A percentile compares a stretch with the other conserved stretches of the same genome.
Conservation (phyloP, 2,113 vertebrate genomes). For the Ammospiza caudacuta region DNA sequence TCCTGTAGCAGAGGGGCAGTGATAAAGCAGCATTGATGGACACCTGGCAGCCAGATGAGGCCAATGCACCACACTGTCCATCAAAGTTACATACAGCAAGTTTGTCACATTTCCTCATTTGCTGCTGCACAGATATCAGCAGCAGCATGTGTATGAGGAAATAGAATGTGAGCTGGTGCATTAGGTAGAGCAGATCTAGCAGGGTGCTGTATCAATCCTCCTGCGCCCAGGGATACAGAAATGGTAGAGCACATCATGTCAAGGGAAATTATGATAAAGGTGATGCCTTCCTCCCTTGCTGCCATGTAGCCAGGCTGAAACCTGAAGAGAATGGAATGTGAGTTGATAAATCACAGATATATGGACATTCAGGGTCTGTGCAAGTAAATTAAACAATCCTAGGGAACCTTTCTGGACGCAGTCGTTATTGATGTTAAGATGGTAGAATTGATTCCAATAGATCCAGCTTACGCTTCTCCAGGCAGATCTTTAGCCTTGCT, state of each 20-base stretch:
- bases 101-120: neutral
- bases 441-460: neutral
- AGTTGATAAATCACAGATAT: neutral
- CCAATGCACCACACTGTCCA: no score
- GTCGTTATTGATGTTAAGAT: neutral
- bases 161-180: neutral
- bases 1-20: neutral
- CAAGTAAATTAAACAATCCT: neutral
- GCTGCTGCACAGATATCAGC: neutral
- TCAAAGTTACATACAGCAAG: neutral
- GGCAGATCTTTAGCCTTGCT: neutral
- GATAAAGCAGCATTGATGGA: neutral
- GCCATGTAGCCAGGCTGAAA: neutral
- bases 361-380: neutral
- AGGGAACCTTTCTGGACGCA: neutral
- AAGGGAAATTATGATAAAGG: neutral
- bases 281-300: neutral
- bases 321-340: neutral
- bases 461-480: neutral
- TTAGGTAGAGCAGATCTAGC: neutral
- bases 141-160: neutral
- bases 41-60: accelerated
- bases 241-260: neutral
- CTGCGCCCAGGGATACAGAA: neutral
- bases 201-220: neutral